phyloP scores from a whole-genome alignment of 2,797 vertebrate genomes.

The Gambelia wislizenii region DNA sequence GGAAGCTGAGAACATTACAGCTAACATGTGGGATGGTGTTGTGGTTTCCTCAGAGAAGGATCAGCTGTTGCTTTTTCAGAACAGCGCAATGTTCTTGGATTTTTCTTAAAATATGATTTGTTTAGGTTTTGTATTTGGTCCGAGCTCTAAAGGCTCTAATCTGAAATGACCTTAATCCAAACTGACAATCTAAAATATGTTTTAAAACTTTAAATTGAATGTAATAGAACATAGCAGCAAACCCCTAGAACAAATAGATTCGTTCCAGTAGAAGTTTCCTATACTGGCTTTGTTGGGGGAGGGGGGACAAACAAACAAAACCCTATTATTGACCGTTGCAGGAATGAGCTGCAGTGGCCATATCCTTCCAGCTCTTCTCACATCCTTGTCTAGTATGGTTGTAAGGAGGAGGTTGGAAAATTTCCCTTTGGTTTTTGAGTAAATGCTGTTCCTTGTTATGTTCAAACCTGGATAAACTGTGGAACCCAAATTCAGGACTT shows the following conservation, averaged over 20 bases:
- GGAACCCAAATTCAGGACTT: background rate
- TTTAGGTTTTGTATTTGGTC: background rate
- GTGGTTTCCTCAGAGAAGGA: constrained; percentile 77
- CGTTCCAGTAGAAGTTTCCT: background rate
- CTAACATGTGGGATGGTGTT: constrained; percentile 75
- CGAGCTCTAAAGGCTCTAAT: background rate
- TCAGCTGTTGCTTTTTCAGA: constrained; percentile 74
- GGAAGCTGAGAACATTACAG: constrained; percentile 71
- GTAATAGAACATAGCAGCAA: background rate
- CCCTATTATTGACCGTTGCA: background rate
- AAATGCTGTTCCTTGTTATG: background rate
- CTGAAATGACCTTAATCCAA: background rate
- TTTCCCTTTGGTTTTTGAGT: background rate
- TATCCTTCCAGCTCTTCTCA: background rate
- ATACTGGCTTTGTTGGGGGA: background rate
- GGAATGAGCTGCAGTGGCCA: background rate
- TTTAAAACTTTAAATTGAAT: background rate
- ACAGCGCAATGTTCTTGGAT: constrained; percentile 50
- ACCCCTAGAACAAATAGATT: background rate
- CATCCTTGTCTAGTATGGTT: background rate
- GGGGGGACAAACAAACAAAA: background rate
- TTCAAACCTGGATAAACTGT: background rate
- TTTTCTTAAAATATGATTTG: constrained; percentile 54
- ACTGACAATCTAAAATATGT: too few relatives aligned
- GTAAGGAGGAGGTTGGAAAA: background rate